Evolutionary conservation across 2,797 vertebrate species (phyloP).

Genomic region (Sebastes trivittatus): DNA sequence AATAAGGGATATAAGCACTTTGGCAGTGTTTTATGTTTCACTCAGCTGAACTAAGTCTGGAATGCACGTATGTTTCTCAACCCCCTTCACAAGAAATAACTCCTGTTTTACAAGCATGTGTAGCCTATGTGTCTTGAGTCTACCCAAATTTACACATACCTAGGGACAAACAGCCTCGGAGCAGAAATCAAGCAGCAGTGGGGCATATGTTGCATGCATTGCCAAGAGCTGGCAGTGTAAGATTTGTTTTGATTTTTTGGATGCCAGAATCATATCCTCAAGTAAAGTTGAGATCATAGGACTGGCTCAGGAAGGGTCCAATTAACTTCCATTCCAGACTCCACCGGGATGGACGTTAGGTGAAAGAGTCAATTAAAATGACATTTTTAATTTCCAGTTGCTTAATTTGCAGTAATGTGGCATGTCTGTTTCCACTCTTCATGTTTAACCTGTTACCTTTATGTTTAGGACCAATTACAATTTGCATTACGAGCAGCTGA

Average conservation of each 20-base stretch:
- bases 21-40: constrained; percentile 41
- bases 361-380: constrained; percentile 53
- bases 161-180: neutral
- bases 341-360: constrained; percentile 22
- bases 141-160: neutral
- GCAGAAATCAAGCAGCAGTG: constrained; percentile 13
- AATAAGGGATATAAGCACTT: constrained; percentile 44
- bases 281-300: constrained; percentile 34
- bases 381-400: constrained; percentile 34
- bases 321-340: constrained; percentile 37
- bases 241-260: constrained; percentile 20
- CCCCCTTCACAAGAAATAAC: neutral
- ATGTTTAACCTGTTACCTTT: constrained; percentile 3
- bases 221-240: constrained; percentile 39
- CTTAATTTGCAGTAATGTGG: constrained; percentile 26
- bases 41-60: constrained; percentile 4
- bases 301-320: constrained; percentile 30
- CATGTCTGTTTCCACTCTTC: constrained; percentile 4
- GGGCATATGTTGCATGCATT: constrained; percentile 2
- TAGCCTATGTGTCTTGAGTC: neutral
- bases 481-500: neutral
- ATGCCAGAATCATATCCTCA: constrained; percentile 29
- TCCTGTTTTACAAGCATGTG: neutral
- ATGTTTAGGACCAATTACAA: constrained; percentile 22
- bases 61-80: neutral